Conservation (phyloP, 2,113 vertebrate genomes). For the Acinonyx jubatus region DNA sequence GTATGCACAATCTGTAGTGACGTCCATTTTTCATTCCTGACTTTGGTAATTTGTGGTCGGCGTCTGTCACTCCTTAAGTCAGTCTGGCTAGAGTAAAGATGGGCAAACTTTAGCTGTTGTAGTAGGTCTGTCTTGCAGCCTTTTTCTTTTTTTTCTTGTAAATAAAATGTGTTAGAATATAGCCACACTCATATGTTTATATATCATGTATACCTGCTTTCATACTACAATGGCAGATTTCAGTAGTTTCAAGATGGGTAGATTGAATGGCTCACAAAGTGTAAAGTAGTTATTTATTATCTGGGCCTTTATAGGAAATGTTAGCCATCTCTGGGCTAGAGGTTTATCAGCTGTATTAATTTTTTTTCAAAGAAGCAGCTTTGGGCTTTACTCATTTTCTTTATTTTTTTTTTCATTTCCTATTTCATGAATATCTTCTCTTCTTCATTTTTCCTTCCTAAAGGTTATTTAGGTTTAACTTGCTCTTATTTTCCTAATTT, state of each 20-base stretch:
- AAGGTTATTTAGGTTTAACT: background rate
- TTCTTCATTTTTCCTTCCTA: constrained; percentile 18
- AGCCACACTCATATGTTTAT: background rate
- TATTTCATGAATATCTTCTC: background rate
- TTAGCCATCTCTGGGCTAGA: background rate
- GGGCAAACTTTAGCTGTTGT: background rate
- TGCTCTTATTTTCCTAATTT: background rate
- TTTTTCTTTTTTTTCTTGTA: background rate
- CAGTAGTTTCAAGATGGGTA: background rate
- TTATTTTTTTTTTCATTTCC: background rate
- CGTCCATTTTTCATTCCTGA: background rate
- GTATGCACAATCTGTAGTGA: background rate
- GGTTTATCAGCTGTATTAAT: background rate
- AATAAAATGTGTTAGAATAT: background rate
- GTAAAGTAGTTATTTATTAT: background rate
- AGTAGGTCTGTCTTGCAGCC: background rate
- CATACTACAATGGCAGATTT: background rate
- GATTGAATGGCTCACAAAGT: background rate
- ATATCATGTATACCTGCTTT: background rate
- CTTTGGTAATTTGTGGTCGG: background rate
- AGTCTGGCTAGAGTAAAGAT: background rate
- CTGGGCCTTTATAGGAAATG: background rate
- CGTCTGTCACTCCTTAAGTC: background rate
- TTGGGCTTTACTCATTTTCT: background rate
- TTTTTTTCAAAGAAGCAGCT: background rate